Evolutionary conservation across 2,888 invertebrate genomes (phyloP).

Genomic region (Campoplex nolae): DNA sequence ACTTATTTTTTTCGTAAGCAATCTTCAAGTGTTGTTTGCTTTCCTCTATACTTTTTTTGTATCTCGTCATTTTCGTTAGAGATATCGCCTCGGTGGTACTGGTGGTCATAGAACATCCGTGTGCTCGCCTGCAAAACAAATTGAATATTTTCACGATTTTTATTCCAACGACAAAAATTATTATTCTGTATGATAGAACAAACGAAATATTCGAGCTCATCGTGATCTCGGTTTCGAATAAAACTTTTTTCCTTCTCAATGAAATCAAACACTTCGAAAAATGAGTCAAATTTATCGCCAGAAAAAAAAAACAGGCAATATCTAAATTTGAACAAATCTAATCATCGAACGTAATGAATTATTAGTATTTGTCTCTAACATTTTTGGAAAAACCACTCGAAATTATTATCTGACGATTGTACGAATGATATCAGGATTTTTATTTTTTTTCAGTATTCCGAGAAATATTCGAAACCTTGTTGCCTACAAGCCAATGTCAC

Average conservation of each 20-base stretch:
- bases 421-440: not conserved
- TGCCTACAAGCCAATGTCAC: not conserved
- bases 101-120: slow-evolving; percentile 77
- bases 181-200: not conserved
- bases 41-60: not conserved
- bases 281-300: not conserved
- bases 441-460: not conserved
- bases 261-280: not conserved
- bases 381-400: not conserved
- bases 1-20: slow-evolving; percentile 44
- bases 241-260: not conserved
- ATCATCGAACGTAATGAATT: not conserved
- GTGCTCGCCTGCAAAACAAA: slow-evolving; percentile 72
- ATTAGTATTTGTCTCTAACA: not conserved
- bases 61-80: slow-evolving; percentile 61
- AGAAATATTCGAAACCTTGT: not conserved
- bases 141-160: not conserved
- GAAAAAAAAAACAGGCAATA: not conserved
- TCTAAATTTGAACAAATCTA: not conserved
- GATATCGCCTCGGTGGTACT: slow-evolving; percentile 76
- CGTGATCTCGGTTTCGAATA: no score
- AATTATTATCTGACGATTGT: not conserved
- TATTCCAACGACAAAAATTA: not conserved
- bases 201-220: no score
- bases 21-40: slow-evolving; percentile 45